A percentile compares a stretch with the other conserved stretches of the same genome.
phyloP scores from a whole-genome alignment of 2,797 vertebrate genomes.

The Lepilemur septentrionalis region DNA sequence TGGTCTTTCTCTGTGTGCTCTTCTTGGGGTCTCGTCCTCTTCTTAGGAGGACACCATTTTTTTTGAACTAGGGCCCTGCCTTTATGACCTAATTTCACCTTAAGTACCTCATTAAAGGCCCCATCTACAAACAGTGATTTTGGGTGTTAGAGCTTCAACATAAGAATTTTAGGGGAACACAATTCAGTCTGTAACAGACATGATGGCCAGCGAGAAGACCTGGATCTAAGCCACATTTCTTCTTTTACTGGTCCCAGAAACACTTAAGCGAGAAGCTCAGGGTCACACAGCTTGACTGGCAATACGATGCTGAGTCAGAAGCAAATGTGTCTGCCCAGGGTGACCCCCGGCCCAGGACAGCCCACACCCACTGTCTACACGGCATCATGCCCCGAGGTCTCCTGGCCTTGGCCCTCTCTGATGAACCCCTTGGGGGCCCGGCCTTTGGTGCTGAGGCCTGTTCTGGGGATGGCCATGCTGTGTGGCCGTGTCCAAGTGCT shows the following conservation, averaged over 20 bases:
- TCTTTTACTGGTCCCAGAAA: background rate
- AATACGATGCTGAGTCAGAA: background rate
- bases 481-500: background rate
- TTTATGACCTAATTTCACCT: background rate
- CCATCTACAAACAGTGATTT: background rate
- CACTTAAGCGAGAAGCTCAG: background rate
- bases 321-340: background rate
- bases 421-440: background rate
- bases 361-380: fast-evolving
- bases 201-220: background rate
- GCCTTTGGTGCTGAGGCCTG: fast-evolving
- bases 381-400: background rate
- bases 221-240: background rate
- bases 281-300: background rate
- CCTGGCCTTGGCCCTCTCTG: background rate
- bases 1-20: background rate
- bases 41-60: background rate
- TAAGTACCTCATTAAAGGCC: background rate
- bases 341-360: background rate
- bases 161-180: background rate
- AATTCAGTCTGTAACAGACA: background rate
- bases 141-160: background rate
- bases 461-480: too few relatives aligned
- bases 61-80: background rate
- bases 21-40: background rate